Evolutionary conservation across 2,888 invertebrate species (phyloP).

Genomic region (Spilosoma lubricipeda): DNA sequence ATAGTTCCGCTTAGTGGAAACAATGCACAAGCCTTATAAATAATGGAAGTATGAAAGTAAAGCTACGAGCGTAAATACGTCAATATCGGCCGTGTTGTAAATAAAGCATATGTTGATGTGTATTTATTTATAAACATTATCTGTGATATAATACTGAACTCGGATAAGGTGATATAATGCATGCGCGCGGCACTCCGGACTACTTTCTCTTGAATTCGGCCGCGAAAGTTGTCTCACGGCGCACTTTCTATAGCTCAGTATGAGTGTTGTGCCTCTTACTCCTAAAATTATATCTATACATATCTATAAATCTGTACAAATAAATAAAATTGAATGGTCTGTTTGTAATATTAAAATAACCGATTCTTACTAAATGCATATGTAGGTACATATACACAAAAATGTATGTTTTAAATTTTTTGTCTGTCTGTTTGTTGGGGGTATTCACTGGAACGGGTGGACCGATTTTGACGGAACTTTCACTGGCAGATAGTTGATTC

Average conservation of each 20-base stretch:
- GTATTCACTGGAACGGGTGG: too few relatives aligned
- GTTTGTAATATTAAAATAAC: too few relatives aligned
- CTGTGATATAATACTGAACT: conserved; percentile 79
- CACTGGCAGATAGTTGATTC: too few relatives aligned
- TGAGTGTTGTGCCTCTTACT: conserved; percentile 64
- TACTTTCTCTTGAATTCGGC: conserved; percentile 86
- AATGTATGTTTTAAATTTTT: too few relatives aligned
- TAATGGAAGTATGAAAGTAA: conserved; percentile 56
- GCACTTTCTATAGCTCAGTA: conserved; percentile 82
- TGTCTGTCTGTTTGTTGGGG: too few relatives aligned
- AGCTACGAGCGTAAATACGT: conserved; percentile 15
- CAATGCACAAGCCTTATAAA: conserved; percentile 37
- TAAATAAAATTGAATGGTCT: too few relatives aligned
- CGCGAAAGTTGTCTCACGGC: conserved; percentile 84
- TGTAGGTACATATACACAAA: too few relatives aligned
- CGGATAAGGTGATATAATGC: conserved; percentile 83
- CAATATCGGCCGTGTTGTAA: conserved; percentile 37
- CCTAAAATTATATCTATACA: conserved; percentile 46
- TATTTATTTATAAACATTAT: conserved; percentile 57
- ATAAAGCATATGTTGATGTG: conserved; percentile 30
- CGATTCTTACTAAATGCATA: too few relatives aligned
- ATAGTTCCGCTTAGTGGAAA: conserved; percentile 65
- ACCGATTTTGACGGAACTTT: too few relatives aligned
- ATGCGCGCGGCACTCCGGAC: conserved; percentile 79
- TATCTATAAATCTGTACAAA: too few relatives aligned